Evolutionary conservation across 2,888 invertebrate species (phyloP), one percentile per base, ranked within the genome.

Genomic region (Hybos culiciformis): DNA sequence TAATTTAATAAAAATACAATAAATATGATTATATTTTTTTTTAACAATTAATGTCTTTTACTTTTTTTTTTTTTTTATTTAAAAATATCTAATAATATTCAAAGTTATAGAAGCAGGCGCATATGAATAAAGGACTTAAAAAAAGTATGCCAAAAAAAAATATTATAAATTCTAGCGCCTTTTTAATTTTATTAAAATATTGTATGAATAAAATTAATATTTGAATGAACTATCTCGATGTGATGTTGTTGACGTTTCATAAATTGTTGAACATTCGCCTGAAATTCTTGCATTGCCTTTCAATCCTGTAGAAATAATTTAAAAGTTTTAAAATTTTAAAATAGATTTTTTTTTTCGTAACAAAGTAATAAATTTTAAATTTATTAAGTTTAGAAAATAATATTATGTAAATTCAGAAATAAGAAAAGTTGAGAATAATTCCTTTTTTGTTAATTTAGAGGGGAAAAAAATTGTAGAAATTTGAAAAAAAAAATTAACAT

Each of bases 261-360:
- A 11, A 17, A 32, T 45, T 17, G 41, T 32, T 14, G 39, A 26
- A 26, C 34, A 42, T 20, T 39, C 37, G 15, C 34, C 36, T 9
- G 12, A n/a, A 21, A 24, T 36, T 31, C 3, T 36, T 20, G n/a
- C 3, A 19, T 36, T 11, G 19, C 36, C 36, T 21, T 36, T 36
- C 20, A 36, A 12, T 36, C 36, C 36, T 36, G 36, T 36, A 19
- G 21, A 36, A 36, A 36, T 19, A 36, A 17, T 15, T 4, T 32
- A 15, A 17, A 20, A 36, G 21, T 12, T 20, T 36, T 20, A 21
- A 32, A 31, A 5, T 11, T 17, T 17, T 32, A 32, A 32, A 24
- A 24, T 24, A 8, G 11, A 24, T 24, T n/a, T n/a, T n/a, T n/a
- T n/a, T n/a, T n/a, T n/a, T n/a, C n/a, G n/a, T n/a, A n/a, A n/a